Percentiles rank a stretch among this genome's conserved stretches.
Conservation (phyloP, 2,113 vertebrate species). For the Sarotherodon lohbergeri region DNA sequence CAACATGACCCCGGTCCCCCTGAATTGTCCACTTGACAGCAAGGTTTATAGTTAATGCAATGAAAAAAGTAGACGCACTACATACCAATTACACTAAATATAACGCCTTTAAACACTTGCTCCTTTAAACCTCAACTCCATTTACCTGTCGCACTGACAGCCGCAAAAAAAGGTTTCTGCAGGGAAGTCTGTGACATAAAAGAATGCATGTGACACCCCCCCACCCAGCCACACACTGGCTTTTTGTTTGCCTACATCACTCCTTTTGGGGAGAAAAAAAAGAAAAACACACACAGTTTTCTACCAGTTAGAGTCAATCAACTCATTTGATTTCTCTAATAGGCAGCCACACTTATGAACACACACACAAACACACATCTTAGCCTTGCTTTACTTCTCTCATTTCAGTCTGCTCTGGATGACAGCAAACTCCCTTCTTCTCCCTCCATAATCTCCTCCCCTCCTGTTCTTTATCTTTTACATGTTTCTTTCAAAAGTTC, state of each 20-base stretch:
- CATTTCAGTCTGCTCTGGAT: background rate
- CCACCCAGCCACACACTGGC: background rate
- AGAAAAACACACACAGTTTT: background rate
- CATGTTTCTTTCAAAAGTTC: constrained; percentile 31
- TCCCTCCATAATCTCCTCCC: background rate
- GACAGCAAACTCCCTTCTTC: constrained; percentile 18
- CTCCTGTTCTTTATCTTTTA: constrained; percentile 30
- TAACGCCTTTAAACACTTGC: constrained; percentile 45
- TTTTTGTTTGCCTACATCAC: constrained; percentile 29
- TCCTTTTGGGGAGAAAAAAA: background rate
- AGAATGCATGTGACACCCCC: constrained; percentile 16
- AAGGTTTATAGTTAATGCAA: constrained; percentile 41
- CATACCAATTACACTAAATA: constrained; percentile 43
- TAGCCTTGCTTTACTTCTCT: background rate
- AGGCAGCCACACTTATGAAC: constrained; percentile 20
- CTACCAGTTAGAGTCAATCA: background rate
- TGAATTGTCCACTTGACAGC: constrained; percentile 31
- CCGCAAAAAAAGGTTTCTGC: constrained; percentile 43
- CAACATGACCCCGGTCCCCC: constrained; percentile 19
- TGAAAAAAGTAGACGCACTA: background rate
- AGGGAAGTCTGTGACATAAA: constrained; percentile 9
- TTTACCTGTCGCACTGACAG: constrained; percentile 55
- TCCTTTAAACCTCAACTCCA: constrained; percentile 46
- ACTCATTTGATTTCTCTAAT: background rate
- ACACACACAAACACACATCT: background rate